These are phyloP conservation scores for Trichonephila clavipes DNA, from an alignment of 1,140 invertebrate genomes.

Conservation along the genomic window DNA sequence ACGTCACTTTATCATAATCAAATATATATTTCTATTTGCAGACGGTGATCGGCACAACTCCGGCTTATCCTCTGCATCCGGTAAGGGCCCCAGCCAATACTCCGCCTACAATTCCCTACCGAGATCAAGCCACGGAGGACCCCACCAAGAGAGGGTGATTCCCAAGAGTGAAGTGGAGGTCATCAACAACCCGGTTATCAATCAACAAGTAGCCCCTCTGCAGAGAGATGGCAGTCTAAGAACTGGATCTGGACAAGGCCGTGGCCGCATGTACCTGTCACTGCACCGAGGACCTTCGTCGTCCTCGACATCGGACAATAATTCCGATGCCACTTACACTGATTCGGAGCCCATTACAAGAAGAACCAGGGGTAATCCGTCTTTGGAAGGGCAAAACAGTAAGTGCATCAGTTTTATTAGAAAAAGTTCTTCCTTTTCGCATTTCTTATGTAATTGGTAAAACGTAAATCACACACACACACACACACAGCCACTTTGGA, in stretches of 20 bases:
- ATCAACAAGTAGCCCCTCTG: constrained; percentile 10
- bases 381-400: constrained; percentile 74
- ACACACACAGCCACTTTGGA: too few relatives aligned
- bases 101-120: constrained; percentile 62
- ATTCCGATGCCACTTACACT: constrained; percentile 77
- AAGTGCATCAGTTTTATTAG: background rate
- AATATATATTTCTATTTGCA: too few relatives aligned
- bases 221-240: constrained; percentile 4
- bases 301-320: constrained; percentile 77
- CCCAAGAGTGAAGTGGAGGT: constrained; percentile 43
- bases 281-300: constrained; percentile 74
- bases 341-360: constrained; percentile 75
- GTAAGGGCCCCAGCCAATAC: constrained; percentile 35
- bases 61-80: background rate
- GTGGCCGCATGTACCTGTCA: constrained; percentile 67
- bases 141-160: background rate
- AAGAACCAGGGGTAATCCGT: constrained; percentile 56
- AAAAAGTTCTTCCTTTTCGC: too few relatives aligned
- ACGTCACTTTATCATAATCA: too few relatives aligned
- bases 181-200: constrained; percentile 8
- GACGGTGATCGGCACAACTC: background rate
- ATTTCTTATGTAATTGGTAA: too few relatives aligned
- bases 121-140: constrained; percentile 40
- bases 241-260: too few relatives aligned
- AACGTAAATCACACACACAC: too few relatives aligned